These are phyloP conservation scores for Argynnis bischoffii DNA, from an alignment of 2,888 invertebrate species.

Conservation along the genomic window DNA sequence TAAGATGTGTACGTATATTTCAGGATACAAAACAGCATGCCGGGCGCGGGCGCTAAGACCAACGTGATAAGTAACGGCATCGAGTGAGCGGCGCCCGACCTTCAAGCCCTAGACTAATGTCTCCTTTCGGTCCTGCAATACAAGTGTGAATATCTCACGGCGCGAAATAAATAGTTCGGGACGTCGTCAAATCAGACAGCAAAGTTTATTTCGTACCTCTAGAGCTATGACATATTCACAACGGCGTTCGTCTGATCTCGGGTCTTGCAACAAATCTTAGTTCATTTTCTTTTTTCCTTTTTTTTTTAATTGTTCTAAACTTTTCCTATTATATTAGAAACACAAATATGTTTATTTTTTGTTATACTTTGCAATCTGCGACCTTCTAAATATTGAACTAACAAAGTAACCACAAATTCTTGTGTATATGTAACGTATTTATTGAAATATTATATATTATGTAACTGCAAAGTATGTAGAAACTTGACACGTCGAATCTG, in stretches of 20 bases:
- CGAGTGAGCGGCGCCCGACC: slow-evolving; percentile 51
- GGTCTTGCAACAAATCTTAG: slow-evolving; percentile 63
- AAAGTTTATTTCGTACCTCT: slow-evolving; percentile 47
- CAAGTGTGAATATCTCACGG: slow-evolving; percentile 73
- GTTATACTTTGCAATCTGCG: slow-evolving; percentile 47
- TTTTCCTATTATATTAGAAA: slow-evolving; percentile 57
- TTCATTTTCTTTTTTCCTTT: slow-evolving; percentile 44
- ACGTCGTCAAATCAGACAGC: slow-evolving; percentile 47
- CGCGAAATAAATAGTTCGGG: slow-evolving; percentile 69
- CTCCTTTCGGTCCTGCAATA: slow-evolving; percentile 28
- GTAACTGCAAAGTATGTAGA: slow-evolving; percentile 7
- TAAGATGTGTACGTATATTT: not conserved
- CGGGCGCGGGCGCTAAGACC: slow-evolving; percentile 51
- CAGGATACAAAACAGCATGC: slow-evolving; percentile 51
- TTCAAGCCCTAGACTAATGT: slow-evolving; percentile 16
- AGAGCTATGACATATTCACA: slow-evolving; percentile 75
- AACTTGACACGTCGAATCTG: slow-evolving; percentile 13
- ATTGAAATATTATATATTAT: slow-evolving; percentile 13
- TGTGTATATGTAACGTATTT: slow-evolving; percentile 26
- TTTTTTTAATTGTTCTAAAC: slow-evolving; percentile 49
- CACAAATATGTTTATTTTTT: slow-evolving; percentile 61
- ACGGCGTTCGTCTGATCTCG: slow-evolving; percentile 67
- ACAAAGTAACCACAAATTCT: slow-evolving; percentile 12
- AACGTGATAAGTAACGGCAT: slow-evolving; percentile 61
- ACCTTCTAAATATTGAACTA: slow-evolving; percentile 25